These are phyloP conservation scores for Dendrolimus punctatus DNA, from an alignment of 1,140 invertebrate genomes.

Conservation along the genomic window DNA sequence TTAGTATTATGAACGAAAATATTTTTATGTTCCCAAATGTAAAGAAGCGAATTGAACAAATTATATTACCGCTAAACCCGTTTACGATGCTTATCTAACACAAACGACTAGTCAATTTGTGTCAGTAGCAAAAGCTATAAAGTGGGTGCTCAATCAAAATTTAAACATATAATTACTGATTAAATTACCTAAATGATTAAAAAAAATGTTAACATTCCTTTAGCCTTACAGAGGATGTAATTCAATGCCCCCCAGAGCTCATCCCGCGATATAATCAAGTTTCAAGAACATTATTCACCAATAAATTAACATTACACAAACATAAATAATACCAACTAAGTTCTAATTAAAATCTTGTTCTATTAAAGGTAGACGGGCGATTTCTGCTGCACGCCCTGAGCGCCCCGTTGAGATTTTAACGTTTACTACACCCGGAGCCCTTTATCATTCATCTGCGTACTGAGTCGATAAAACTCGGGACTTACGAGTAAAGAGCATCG, in stretches of 20 bases:
- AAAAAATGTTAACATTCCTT: no score
- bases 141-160: no score
- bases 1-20: no score
- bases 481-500: slow-evolving; percentile 32
- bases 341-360: slow-evolving; percentile 49
- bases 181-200: no score
- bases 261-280: slow-evolving; percentile 2
- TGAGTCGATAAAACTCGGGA: slow-evolving; percentile 29
- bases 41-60: no score
- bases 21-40: no score
- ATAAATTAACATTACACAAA: slow-evolving; percentile 21
- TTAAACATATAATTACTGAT: no score
- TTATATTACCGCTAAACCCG: no score
- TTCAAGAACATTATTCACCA: slow-evolving; percentile 5
- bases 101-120: no score
- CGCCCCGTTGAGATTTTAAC: slow-evolving; percentile 44
- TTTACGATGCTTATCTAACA: no score
- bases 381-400: slow-evolving; percentile 22
- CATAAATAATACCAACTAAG: slow-evolving; percentile 36
- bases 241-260: not conserved
- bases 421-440: slow-evolving; percentile 8
- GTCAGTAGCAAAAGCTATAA: no score
- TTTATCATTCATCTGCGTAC: slow-evolving; percentile 23
- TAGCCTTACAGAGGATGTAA: not conserved
- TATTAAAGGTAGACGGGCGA: slow-evolving; percentile 35